Conservation (phyloP, 1,140 invertebrate species). For the Psix sp. region DNA sequence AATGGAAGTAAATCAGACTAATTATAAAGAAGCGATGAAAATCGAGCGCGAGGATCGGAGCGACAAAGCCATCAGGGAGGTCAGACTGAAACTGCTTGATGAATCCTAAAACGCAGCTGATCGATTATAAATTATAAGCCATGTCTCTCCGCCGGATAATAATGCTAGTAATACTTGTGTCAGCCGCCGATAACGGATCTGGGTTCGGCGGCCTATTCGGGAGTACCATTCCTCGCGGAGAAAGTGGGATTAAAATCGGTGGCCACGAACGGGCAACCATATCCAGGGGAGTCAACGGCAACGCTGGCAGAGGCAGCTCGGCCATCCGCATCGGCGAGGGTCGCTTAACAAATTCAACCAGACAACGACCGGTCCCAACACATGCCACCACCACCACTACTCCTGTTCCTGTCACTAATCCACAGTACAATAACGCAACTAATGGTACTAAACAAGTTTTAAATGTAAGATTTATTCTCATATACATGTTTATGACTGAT, state of each 20-base stretch:
- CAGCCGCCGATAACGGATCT: slow-evolving; percentile 37
- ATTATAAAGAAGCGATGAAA: slow-evolving; percentile 12
- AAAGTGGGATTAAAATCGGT: slow-evolving; percentile 72
- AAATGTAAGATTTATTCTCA: slow-evolving; percentile 51
- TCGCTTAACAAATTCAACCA: slow-evolving; percentile 67
- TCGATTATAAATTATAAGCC: slow-evolving; percentile 1
- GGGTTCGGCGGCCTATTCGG: slow-evolving; percentile 47
- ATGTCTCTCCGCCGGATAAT: slow-evolving; percentile 34
- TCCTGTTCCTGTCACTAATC: slow-evolving; percentile 24
- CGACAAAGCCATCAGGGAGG: slow-evolving; percentile 18
- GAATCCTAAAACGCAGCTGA: slow-evolving; percentile 14
- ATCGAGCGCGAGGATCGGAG: slow-evolving; percentile 6
- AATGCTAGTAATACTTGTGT: slow-evolving; percentile 23
- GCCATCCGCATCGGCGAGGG: slow-evolving; percentile 70
- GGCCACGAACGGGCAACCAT: slow-evolving; percentile 60
- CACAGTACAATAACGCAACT: slow-evolving; percentile 12
- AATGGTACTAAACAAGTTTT: slow-evolving; percentile 54
- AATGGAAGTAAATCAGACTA: too few species aligned
- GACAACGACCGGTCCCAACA: slow-evolving; percentile 62
- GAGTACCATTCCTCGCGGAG: slow-evolving; percentile 64
- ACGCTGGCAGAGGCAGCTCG: slow-evolving; percentile 62
- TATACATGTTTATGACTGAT: slow-evolving; percentile 10
- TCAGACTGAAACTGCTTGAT: slow-evolving; percentile 7
- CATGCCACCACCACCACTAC: slow-evolving; percentile 63
- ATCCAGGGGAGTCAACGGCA: slow-evolving; percentile 41